These are phyloP conservation scores for Trissolcus japonicus DNA, from an alignment of 2,888 invertebrate genomes.

Conservation along the genomic window DNA sequence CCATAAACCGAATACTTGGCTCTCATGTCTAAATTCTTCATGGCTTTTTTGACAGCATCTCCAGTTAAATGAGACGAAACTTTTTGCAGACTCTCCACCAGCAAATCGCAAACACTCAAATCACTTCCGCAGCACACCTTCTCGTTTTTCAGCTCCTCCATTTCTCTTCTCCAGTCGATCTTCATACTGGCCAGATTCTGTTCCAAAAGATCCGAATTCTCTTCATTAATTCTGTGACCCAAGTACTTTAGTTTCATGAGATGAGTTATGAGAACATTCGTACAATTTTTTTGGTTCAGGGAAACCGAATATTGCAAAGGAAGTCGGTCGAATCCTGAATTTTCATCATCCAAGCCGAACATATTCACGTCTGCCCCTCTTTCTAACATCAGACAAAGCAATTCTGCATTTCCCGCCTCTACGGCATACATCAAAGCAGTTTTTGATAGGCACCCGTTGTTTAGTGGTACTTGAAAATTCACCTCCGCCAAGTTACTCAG, in stretches of 20 bases:
- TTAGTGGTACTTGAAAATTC: not conserved
- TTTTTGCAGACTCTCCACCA: not conserved
- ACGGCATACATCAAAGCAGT: constrained; percentile 1
- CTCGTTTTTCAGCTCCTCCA: not conserved
- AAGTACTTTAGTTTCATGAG: not conserved
- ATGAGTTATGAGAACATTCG: not conserved
- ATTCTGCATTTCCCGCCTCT: not conserved
- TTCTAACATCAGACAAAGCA: not conserved
- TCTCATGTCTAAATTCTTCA: not conserved
- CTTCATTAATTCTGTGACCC: not conserved
- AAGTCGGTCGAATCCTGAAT: not conserved
- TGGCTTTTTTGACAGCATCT: not conserved
- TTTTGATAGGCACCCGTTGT: constrained; percentile 4
- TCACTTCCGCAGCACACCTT: not conserved
- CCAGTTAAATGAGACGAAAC: not conserved
- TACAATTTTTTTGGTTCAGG: not conserved
- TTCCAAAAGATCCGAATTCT: not conserved
- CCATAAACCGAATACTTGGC: not conserved
- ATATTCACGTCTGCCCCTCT: not conserved
- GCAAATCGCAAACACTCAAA: not conserved
- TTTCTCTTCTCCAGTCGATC: not conserved
- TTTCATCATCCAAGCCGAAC: not conserved
- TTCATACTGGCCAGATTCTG: not conserved
- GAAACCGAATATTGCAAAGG: not conserved
- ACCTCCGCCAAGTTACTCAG: not conserved